Percentiles rank a stretch among this genome's conserved stretches.
These are phyloP conservation scores for Corythoichthys haematopterus DNA, from an alignment of 2,113 vertebrate genomes.

Conservation along the genomic window DNA sequence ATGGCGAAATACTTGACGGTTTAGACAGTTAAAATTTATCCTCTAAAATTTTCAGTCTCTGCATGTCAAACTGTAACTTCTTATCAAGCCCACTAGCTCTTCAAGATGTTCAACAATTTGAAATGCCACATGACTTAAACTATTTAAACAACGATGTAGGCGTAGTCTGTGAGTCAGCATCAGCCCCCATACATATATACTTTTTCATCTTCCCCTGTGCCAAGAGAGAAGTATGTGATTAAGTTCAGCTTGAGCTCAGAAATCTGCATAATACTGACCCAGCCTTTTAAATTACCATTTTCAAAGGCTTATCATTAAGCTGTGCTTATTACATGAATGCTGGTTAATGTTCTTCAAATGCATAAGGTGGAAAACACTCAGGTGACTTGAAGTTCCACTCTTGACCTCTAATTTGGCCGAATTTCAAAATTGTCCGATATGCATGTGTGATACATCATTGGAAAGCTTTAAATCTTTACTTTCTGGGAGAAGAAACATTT, in stretches of 20 bases:
- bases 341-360: neutral
- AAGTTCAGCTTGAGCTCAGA: neutral
- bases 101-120: slow-evolving; percentile 1
- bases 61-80: neutral
- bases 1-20: slow-evolving; percentile 29
- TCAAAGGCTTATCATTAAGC: neutral
- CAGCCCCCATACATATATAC: slow-evolving; percentile 2
- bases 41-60: neutral
- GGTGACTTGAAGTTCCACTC: too few relatives aligned
- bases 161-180: slow-evolving; percentile 6
- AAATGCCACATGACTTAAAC: slow-evolving; percentile 8
- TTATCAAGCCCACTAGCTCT: neutral
- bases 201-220: slow-evolving; percentile 15
- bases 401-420: too few relatives aligned
- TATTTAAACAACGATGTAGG: slow-evolving; percentile 8
- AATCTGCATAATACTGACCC: neutral
- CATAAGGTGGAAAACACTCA: too few relatives aligned
- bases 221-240: neutral
- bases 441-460: too few relatives aligned
- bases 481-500: too few relatives aligned
- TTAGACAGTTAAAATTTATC: too few relatives aligned
- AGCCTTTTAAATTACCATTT: neutral
- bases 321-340: neutral
- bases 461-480: too few relatives aligned
- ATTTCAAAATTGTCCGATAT: too few relatives aligned